Evolutionary conservation across 1,140 invertebrate species (phyloP).

Genomic region (Lysiphlebus fabarum): DNA sequence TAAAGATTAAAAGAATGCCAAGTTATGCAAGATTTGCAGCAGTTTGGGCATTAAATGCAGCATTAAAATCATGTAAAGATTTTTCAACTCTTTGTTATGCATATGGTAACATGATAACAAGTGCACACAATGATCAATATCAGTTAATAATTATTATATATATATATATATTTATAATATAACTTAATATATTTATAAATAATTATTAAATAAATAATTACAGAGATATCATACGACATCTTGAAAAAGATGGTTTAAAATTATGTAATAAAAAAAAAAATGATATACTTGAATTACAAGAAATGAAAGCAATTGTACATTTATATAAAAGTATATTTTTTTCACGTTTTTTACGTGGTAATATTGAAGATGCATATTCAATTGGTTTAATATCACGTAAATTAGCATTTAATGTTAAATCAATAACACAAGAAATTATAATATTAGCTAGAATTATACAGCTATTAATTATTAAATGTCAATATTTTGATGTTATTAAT

Average conservation of each 20-base stretch:
- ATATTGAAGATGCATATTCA: slow-evolving; percentile 38
- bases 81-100: slow-evolving; percentile 55
- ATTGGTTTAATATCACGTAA: slow-evolving; percentile 50
- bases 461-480: slow-evolving; percentile 42
- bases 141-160: slow-evolving; percentile 19
- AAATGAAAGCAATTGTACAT: slow-evolving; percentile 49
- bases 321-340: slow-evolving; percentile 54
- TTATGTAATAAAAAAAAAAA: slow-evolving; percentile 46
- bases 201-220: slow-evolving; percentile 16
- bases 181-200: neutral
- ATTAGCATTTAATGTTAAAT: slow-evolving; percentile 44
- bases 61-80: slow-evolving; percentile 51
- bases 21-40: slow-evolving; percentile 56
- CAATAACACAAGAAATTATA: slow-evolving; percentile 37
- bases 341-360: slow-evolving; percentile 49
- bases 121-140: slow-evolving; percentile 32
- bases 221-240: slow-evolving; percentile 23
- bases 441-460: slow-evolving; percentile 49
- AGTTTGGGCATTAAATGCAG: slow-evolving; percentile 56
- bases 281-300: slow-evolving; percentile 47
- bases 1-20: slow-evolving; percentile 42
- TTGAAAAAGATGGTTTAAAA: slow-evolving; percentile 45
- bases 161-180: neutral
- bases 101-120: slow-evolving; percentile 56
- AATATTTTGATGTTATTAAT: slow-evolving; percentile 42